Conservation (phyloP, 2,888 invertebrate genomes). For the Heteromurus nitidus region DNA sequence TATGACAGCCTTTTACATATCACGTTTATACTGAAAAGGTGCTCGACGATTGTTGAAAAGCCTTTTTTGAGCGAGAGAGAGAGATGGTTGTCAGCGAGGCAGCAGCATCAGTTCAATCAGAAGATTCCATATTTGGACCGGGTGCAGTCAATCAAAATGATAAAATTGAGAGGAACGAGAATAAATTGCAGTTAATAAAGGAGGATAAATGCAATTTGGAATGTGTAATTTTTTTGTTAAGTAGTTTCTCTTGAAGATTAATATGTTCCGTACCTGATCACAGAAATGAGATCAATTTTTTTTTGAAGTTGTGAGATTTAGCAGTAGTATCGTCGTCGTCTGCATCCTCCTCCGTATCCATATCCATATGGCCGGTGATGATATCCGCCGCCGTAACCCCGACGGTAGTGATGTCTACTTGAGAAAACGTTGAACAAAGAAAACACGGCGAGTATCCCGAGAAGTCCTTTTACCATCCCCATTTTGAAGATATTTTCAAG, state of each 20-base stretch:
- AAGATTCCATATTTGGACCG: neutral
- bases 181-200: neutral
- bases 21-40: too few species aligned
- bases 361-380: slow-evolving; percentile 11
- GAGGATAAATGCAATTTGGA: neutral
- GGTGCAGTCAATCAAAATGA: neutral
- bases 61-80: neutral
- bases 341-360: slow-evolving; percentile 13
- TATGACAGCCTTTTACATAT: too few species aligned
- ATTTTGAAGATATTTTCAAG: neutral
- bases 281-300: too few species aligned
- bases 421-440: slow-evolving; percentile 37
- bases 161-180: neutral
- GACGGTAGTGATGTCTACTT: slow-evolving; percentile 22
- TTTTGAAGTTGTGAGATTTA: too few species aligned
- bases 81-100: too few species aligned
- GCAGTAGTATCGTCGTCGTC: slow-evolving; percentile 52
- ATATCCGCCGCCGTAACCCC: slow-evolving; percentile 13
- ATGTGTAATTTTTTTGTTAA: too few species aligned
- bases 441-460: slow-evolving; percentile 39
- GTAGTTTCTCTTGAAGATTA: too few species aligned
- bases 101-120: too few species aligned
- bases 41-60: neutral
- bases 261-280: too few species aligned
- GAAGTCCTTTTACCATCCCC: slow-evolving; percentile 39